Percentiles rank a stretch among this genome's conserved stretches.
These are phyloP conservation scores for Drosophila paucipuncta DNA, from an alignment of 2,888 invertebrate genomes.

Conservation along the genomic window DNA sequence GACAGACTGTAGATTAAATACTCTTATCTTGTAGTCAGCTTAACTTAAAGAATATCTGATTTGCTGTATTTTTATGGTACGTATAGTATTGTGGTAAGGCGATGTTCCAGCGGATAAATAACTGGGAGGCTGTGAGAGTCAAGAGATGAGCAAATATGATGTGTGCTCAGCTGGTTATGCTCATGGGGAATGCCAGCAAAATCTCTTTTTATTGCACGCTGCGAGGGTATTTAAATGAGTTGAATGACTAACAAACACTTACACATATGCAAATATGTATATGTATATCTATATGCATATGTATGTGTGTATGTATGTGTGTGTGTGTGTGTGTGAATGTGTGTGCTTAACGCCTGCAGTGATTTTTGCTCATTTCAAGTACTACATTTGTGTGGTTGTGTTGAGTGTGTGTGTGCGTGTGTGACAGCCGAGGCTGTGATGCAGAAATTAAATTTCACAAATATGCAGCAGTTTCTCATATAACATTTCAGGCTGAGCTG, in stretches of 20 bases:
- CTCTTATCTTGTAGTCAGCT: background rate
- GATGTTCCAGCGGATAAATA: background rate
- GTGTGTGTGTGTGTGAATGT: background rate
- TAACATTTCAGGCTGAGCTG: conserved; percentile 51
- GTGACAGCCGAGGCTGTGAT: conserved; percentile 45
- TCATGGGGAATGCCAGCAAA: background rate
- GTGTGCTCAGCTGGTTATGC: background rate
- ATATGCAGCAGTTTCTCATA: conserved; percentile 70
- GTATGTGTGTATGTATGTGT: background rate
- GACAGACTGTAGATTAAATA: background rate
- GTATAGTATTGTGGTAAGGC: background rate
- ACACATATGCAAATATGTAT: background rate
- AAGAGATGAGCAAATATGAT: background rate
- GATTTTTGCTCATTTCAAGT: conserved; percentile 54
- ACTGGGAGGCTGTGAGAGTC: background rate
- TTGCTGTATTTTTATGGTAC: background rate
- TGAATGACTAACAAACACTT: conserved; percentile 8
- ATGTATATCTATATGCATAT: background rate
- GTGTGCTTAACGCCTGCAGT: conserved; percentile 59
- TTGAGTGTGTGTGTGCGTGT: background rate
- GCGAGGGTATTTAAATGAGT: conserved; percentile 7
- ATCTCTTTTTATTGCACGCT: background rate
- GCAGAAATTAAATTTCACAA: conserved; percentile 70
- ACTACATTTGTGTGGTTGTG: conserved; percentile 18
- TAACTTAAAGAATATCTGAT: background rate